Evolutionary conservation across 2,888 invertebrate genomes (phyloP), one percentile per base, ranked within the genome.

Genomic region (Caenorhabditis sp.): DNA sequence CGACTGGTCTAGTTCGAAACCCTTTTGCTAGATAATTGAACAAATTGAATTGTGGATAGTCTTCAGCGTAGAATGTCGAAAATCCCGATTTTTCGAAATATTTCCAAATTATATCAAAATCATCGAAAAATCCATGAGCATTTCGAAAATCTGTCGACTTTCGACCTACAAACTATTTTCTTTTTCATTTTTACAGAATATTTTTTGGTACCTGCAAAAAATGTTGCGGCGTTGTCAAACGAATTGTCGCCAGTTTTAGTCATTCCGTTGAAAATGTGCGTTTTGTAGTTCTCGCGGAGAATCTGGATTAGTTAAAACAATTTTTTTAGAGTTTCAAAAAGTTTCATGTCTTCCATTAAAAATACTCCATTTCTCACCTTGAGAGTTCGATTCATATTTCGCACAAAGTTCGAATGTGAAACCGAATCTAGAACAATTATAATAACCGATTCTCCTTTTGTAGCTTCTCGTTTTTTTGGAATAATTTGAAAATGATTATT

Each of bases 181-280:
- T n/a, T n/a, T n/a, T n/a, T n/a, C n/a, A n/a, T n/a, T n/a, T n/a
- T n/a, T n/a, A n/a, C n/a, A n/a, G n/a, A n/a, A n/a, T n/a, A n/a
- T n/a, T n/a, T n/a, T n/a, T n/a, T n/a, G n/a, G n/a, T 5, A 31
- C 88, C 88, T 5, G 85, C 76, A 1, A 88, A 81, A 83, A 89
- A 84, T 0, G 88, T 88, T 14, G 85, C 84, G 2, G 88, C 86
- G 66, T 89, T 89, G 0, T 88, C 86, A 66, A 88, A 89, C 0
- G 88, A 88, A 69, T 89, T 89, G 70, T 89, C 89, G 3, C 87
- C 89, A 10, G 89, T 88, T 79, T 89, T 89, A 62, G 86, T 88
- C 80, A 88, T 89, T 1, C 89, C 89, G 54, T 76, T 64, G 57
- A 79, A 76, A 23, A 77, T 66, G 55, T 62, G 62, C 36, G 77